Conservation (phyloP, 2,888 invertebrate genomes). For the Dryobota labecula region DNA sequence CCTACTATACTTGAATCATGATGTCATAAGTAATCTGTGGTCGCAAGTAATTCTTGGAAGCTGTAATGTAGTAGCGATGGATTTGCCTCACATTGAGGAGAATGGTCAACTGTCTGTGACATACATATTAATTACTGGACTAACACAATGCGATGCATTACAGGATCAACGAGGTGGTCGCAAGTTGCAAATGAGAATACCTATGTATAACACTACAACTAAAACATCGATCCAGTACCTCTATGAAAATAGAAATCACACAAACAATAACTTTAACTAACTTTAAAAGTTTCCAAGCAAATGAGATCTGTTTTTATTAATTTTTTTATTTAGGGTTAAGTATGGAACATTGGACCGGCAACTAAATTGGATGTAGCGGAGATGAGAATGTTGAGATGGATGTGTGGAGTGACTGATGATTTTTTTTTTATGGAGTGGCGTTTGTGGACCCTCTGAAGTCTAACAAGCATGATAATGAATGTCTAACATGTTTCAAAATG, state of each 20-base stretch:
- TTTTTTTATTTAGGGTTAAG: too few relatives aligned
- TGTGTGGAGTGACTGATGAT: too few relatives aligned
- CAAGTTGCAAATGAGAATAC: background rate
- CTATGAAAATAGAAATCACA: background rate
- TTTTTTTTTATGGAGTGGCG: too few relatives aligned
- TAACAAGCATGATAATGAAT: background rate
- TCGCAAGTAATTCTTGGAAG: slow-evolving; percentile 33
- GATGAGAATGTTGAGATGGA: too few relatives aligned
- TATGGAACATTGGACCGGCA: too few relatives aligned
- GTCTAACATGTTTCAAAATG: background rate
- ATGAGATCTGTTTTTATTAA: background rate
- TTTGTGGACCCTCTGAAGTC: too few relatives aligned
- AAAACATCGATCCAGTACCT: background rate
- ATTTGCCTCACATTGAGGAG: slow-evolving; percentile 1
- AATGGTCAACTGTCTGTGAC: background rate
- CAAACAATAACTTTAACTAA: background rate
- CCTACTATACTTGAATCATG: slow-evolving; percentile 17
- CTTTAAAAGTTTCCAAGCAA: too few relatives aligned
- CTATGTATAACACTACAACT: background rate
- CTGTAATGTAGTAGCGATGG: background rate
- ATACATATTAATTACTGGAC: background rate
- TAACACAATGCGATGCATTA: background rate
- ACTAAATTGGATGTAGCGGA: too few relatives aligned
- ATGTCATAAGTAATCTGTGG: slow-evolving; percentile 37
- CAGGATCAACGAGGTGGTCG: too few relatives aligned